Evolutionary conservation across 2,113 vertebrate species (phyloP), one percentile per base, ranked within the genome.

Genomic region (Pseudorhombus dupliciocellatus): DNA sequence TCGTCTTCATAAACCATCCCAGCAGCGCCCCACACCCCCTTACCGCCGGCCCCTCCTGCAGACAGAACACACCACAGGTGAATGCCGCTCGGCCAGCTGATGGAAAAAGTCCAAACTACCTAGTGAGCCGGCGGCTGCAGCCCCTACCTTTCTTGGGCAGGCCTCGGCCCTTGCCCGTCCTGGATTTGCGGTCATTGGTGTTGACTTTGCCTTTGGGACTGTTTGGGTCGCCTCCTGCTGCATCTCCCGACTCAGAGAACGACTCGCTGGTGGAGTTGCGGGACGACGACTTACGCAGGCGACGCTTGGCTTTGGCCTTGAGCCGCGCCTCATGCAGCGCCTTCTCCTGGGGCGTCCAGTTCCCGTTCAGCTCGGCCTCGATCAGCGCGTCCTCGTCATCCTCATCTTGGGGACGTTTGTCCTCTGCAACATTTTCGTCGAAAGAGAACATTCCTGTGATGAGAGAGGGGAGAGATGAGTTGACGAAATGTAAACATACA

Each of bases 11-110:
- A 96, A 62, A 96, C 94, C 89, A 95, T 92, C 0, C 95, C 95
- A 0, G 95, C 94, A 21, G 95, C 95, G 1, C 95, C 95, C 95
- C 95, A 96, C 28, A 96, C 95, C 4, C 95, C 95, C 83, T 96
- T 96, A 24, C 95, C 95, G 4, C 95, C 95, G 0, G 95, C 95
- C 2, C 95, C 95, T 46, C 95, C 95, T 96, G 77, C 0, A 40
- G n/a, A 46, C 42, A 5, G 10, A 37, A 37, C 34, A 37, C 10
- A 37, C 34, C 9, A 11, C 4, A 37, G 34, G 12, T 37, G 12
- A 4, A 15, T 1, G 40, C 40, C 5, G 40, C 15, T 44, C 18
- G 16, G 18, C 42, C 44, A 22, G 55, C 42, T 48, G 26, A n/a
- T 65, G 8, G 26, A 65, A 26, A 46, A n/a, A n/a, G n/a, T n/a